phyloP scores from a whole-genome alignment of 1,140 invertebrate species.

The Yoshiicerus persimilis region DNA sequence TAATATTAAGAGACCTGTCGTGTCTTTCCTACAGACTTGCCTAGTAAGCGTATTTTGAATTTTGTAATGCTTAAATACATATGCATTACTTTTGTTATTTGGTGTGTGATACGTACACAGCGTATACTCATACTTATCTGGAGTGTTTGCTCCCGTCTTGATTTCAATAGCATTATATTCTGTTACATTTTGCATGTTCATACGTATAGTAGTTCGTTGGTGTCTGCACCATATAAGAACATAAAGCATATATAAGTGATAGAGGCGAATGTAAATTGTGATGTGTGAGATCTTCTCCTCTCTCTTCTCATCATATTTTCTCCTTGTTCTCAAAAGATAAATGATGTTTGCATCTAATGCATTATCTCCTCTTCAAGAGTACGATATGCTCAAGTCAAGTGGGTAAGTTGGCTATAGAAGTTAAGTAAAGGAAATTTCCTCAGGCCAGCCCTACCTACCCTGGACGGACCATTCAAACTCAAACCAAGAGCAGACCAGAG shows the following conservation, averaged over 20 bases:
- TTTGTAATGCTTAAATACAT: too few relatives aligned
- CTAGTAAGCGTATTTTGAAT: background rate
- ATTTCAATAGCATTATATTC: background rate
- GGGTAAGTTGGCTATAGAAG: background rate
- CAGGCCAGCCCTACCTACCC: background rate
- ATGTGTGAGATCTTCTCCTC: slow-evolving; percentile 15
- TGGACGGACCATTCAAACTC: background rate
- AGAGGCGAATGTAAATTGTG: background rate
- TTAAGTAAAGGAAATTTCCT: background rate
- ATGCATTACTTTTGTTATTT: background rate
- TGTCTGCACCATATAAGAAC: background rate
- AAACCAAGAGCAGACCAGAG: background rate
- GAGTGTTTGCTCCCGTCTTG: background rate
- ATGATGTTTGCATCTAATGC: slow-evolving; percentile 30
- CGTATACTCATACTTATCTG: background rate
- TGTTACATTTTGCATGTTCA: background rate
- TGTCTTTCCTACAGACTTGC: background rate
- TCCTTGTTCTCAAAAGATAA: slow-evolving; percentile 27
- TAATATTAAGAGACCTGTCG: background rate
- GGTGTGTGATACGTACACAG: too few relatives aligned
- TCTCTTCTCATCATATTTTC: slow-evolving; percentile 21
- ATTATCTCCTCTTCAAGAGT: slow-evolving; percentile 6
- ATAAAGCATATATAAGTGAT: background rate
- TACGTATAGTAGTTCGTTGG: background rate
- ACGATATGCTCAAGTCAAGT: background rate